Evolutionary conservation across 2,888 invertebrate genomes (phyloP).

Genomic region (Cephonodes hylas): DNA sequence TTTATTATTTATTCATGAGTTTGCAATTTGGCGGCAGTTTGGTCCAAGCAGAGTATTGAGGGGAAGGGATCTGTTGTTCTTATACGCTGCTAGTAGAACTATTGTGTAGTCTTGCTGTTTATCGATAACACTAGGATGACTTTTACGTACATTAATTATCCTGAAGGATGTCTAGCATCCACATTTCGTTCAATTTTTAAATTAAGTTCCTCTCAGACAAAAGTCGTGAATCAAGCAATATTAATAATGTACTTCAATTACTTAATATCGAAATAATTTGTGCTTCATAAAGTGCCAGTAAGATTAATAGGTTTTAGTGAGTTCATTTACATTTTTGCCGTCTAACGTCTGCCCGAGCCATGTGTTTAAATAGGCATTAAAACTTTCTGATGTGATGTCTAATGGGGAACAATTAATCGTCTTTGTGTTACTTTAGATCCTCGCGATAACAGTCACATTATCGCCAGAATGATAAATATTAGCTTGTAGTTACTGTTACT

Average conservation of each 20-base stretch:
- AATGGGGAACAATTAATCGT: constrained; percentile 49
- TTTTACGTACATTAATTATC: too few relatives aligned
- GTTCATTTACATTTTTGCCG: not conserved
- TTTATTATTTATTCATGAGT: too few relatives aligned
- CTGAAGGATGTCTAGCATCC: too few relatives aligned
- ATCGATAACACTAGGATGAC: too few relatives aligned
- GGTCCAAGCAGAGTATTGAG: too few relatives aligned
- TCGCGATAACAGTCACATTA: not conserved
- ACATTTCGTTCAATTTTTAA: too few relatives aligned
- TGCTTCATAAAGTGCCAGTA: not conserved
- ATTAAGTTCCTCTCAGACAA: too few relatives aligned
- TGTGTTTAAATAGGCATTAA: constrained; percentile 15
- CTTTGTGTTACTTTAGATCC: constrained; percentile 25
- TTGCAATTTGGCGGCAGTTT: too few relatives aligned
- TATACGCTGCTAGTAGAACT: too few relatives aligned
- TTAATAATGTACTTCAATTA: not conserved
- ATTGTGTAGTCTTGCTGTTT: too few relatives aligned
- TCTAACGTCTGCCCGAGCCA: not conserved
- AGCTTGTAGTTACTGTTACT: not conserved
- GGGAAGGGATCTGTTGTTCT: too few relatives aligned
- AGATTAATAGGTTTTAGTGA: not conserved
- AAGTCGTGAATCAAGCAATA: too few relatives aligned
- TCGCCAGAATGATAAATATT: not conserved
- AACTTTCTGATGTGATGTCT: constrained; percentile 24
- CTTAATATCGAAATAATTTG: not conserved